phyloP scores from a whole-genome alignment of 2,888 invertebrate species.

The Drosophila birchii region DNA sequence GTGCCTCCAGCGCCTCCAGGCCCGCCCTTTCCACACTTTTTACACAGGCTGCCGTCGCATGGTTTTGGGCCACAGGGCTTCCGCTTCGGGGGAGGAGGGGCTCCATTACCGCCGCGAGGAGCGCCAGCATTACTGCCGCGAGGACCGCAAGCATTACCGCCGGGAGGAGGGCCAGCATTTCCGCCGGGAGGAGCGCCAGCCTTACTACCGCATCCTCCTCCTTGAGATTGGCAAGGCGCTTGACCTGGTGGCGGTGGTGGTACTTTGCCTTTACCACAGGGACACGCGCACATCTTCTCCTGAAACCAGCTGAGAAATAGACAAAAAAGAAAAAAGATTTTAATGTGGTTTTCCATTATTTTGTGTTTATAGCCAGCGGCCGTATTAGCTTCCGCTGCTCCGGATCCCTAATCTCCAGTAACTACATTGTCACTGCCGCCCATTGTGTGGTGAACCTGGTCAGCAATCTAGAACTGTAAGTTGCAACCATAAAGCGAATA shows the following conservation, averaged over 20 bases:
- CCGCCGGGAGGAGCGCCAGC: background rate
- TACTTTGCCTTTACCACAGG: constrained; percentile 25
- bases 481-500: constrained; percentile 10
- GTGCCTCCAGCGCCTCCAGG: background rate
- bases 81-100: background rate
- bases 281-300: constrained; percentile 33
- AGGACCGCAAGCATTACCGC: background rate
- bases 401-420: constrained; percentile 86
- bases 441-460: constrained; percentile 87
- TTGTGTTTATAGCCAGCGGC: constrained; percentile 63
- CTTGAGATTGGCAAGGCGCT: background rate
- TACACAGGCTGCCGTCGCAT: constrained; percentile 16
- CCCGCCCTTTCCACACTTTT: background rate
- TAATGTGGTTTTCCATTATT: background rate
- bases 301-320: background rate
- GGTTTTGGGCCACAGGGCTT: constrained; percentile 28
- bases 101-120: background rate
- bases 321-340: background rate
- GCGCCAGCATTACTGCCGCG: background rate
- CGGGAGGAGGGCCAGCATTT: background rate
- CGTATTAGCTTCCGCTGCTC: constrained; percentile 83
- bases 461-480: constrained; percentile 84
- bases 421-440: constrained; percentile 87
- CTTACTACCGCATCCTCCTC: constrained; percentile 9
- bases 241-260: background rate